These are phyloP conservation scores for Nothocercus julius DNA, from an alignment of 2,113 vertebrate genomes.

Conservation along the genomic window DNA sequence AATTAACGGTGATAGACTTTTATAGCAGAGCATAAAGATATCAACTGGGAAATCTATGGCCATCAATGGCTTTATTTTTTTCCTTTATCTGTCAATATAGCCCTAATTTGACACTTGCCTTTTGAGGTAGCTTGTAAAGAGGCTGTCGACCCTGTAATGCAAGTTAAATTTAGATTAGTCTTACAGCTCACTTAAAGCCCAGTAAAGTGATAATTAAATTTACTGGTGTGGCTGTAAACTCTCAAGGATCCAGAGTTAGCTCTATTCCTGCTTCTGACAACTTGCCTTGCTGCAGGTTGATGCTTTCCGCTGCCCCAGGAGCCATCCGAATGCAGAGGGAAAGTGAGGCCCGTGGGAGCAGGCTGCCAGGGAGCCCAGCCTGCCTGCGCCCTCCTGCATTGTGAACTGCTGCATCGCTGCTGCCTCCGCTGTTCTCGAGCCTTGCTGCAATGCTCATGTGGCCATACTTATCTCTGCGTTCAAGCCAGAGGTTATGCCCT, in stretches of 20 bases:
- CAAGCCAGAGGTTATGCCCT: neutral
- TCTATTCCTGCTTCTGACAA: neutral
- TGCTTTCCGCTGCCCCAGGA: rapidly evolving
- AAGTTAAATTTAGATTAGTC: constrained; percentile 63
- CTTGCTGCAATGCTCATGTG: neutral
- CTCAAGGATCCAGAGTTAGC: constrained; percentile 43
- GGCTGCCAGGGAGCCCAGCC: rapidly evolving
- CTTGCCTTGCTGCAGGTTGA: neutral
- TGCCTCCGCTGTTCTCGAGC: neutral
- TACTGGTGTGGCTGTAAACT: constrained; percentile 64
- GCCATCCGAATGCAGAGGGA: neutral
- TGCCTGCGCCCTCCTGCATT: neutral
- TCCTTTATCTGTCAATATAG: constrained; percentile 75
- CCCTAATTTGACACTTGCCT: constrained; percentile 75
- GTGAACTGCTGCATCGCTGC: neutral
- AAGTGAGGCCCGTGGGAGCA: neutral
- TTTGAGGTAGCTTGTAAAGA: constrained; percentile 70
- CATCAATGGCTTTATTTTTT: constrained; percentile 55
- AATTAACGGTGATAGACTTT: constrained; percentile 76
- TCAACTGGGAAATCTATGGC: constrained; percentile 63
- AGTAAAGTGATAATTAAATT: constrained; percentile 74
- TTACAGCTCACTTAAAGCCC: constrained; percentile 58
- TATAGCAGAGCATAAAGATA: constrained; percentile 82
- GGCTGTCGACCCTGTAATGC: constrained; percentile 59
- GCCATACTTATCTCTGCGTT: neutral